These are phyloP conservation scores for Epinephelus malabaricus DNA, from an alignment of 2,797 vertebrate species.

Conservation along the genomic window DNA sequence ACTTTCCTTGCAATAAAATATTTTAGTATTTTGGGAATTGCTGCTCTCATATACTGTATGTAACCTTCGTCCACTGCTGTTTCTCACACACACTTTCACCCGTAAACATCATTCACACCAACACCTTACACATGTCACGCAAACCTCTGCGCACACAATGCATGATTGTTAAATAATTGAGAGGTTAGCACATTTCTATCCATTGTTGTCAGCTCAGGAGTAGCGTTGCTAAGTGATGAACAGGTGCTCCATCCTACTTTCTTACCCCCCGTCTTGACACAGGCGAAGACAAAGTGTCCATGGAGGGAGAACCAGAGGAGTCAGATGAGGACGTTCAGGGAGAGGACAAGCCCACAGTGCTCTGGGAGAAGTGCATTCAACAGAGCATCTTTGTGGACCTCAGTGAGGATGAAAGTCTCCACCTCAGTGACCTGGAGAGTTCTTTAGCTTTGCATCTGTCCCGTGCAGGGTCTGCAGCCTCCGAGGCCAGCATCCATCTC, in stretches of 20 bases:
- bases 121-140: constrained; percentile 6
- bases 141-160: constrained; percentile 47
- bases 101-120: constrained; percentile 18
- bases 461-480: constrained; percentile 71
- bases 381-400: constrained; percentile 86
- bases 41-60: neutral
- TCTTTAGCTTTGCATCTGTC: constrained; percentile 79
- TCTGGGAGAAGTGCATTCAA: constrained; percentile 85
- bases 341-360: constrained; percentile 57
- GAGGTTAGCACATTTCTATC: constrained; percentile 61
- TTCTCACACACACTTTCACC: neutral
- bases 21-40: neutral
- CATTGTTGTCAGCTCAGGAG: constrained; percentile 64
- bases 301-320: constrained; percentile 71
- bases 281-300: constrained; percentile 49
- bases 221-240: constrained; percentile 79
- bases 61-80: neutral
- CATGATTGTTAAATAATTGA: constrained; percentile 69
- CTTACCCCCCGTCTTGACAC: constrained; percentile 11
- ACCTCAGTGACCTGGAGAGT: constrained; percentile 83
- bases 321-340: constrained; percentile 62
- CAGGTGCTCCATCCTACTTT: constrained; percentile 32
- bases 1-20: neutral
- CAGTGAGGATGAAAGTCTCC: constrained; percentile 86
- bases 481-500: constrained; percentile 77